Conservation (phyloP, 1,140 invertebrate genomes). For the Calephelis nemesis region DNA sequence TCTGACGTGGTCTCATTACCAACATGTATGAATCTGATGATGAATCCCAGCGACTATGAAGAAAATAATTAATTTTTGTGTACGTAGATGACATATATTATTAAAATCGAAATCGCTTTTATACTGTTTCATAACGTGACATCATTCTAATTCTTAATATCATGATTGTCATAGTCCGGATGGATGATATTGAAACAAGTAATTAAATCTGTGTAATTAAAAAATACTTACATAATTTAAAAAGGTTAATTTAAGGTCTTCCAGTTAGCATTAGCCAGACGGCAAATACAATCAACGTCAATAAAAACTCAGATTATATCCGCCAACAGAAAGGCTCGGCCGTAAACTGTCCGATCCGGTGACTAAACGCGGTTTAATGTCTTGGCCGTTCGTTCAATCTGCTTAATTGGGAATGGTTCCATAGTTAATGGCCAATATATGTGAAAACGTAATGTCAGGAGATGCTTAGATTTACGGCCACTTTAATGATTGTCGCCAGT, state of each 20-base stretch:
- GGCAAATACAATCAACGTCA: slow-evolving; percentile 29
- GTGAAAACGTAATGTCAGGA: slow-evolving; percentile 21
- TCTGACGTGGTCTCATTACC: no score
- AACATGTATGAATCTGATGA: no score
- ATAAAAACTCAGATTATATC: slow-evolving; percentile 22
- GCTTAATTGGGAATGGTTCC: slow-evolving; percentile 47
- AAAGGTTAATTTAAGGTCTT: not conserved
- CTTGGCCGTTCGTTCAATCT: slow-evolving; percentile 41
- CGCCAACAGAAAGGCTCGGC: slow-evolving; percentile 31
- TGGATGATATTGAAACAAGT: no score
- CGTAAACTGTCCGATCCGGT: slow-evolving; percentile 39
- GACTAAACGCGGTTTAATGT: slow-evolving; percentile 42
- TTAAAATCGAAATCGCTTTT: no score
- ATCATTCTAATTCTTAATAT: no score
- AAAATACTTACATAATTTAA: not conserved
- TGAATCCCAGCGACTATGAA: no score
- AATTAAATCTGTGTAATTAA: not conserved
- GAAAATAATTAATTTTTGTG: no score
- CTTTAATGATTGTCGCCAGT: slow-evolving; percentile 15
- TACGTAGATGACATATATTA: no score
- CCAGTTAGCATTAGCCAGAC: slow-evolving; percentile 9
- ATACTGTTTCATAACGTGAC: no score
- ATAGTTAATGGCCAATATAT: slow-evolving; percentile 41
- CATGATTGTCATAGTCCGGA: no score
- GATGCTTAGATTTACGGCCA: slow-evolving; percentile 17